Base-by-base conservation (phyloP, 2,113 vertebrate species). In the Ia io region DNA sequence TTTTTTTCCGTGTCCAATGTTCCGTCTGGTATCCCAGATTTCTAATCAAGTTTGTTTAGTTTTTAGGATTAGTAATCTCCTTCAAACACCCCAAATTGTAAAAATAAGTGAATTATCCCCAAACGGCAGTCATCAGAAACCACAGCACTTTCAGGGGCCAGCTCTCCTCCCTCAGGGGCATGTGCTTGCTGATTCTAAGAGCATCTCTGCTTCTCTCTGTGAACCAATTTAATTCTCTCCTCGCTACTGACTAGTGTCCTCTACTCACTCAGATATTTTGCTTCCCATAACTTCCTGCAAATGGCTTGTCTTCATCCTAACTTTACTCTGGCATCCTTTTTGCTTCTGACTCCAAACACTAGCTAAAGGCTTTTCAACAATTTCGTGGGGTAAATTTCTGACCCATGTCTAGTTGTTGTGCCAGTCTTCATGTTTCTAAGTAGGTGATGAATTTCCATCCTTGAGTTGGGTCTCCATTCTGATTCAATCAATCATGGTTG, bases 131-230 rank as follows among this genome's bases (percentile, higher is more conserved):
- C 14, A n/a, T 82, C 25, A 59, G 47, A 85, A 93, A 18, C 3
- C 17, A 53, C 1, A 22, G n/a, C 28, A 44, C 18, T 20, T 65
- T 87, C 65, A 51, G 22, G 13, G 42, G 0, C 11, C 51, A 59
- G 25, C 2, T 51, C 5, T 1, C 10, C 7, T 47, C 47, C 70
- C 10, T 71, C 9, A 2, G 9, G 28, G 18, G 32, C 1, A 0
- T 8, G 18, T 44, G 3, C 37, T 84, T 76, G 70, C 9, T 84
- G 20, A 67, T 42, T 67, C 4, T 47, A 61, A 74, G 18, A n/a
- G 7, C 13, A 30, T 61, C 61, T 53, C 35, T 83, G 30, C 49
- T 78, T 91, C 74, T 95, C 37, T 56, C 28, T 79, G 11, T 51
- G 42, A 93, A 74, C 9, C 11, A 65, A 0, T 32, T 65, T 79